Base-by-base conservation (phyloP, 2,888 invertebrate genomes). In the Parapristionchus giblindavisi region DNA sequence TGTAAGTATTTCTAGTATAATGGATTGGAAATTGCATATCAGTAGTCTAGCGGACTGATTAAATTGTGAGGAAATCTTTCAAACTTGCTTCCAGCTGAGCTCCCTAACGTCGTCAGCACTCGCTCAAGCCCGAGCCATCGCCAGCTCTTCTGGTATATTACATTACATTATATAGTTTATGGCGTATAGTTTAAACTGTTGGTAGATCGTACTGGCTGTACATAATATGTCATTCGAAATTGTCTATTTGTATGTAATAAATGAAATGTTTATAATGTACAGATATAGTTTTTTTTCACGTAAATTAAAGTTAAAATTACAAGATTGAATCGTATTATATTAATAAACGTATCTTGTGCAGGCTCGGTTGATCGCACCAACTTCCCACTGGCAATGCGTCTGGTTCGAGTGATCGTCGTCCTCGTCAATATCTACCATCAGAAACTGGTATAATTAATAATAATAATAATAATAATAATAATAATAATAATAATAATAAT, bases 331-430 rank as follows among this genome's bases (percentile, higher is more conserved):
- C 48, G 48, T 48, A 48, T 21, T 29, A 17, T n/a, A 60, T 21
- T 34, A 11, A 4, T 60, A 32, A 4, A 6, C 32, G 2, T 60
- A 56, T 43, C 72, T 58, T 73, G 65, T 27, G 51, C 92, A 11
- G 91, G 92, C 32, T 76, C 78, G 82, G 32, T 91, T 92, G 96
- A 96, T 88, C 94, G 95, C 80, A 97, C 97, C 0, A 95, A 94
- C 90, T 98, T 96, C 90, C 96, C 97, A 1, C 95, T 98, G 86
- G 95, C 96, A 86, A 95, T 98, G 93, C 91, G 98, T 70, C 91
- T 99, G 65, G 90, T 98, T 77, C 90, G 98, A 75, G 93, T 98
- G 73, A 96, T 98, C 24, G 93, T 95, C 11, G 92, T 96, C 86
- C 92, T 99, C 58, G 93, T 98, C 85, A 94, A 95, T 89, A 93